Base-by-base conservation (phyloP, 1,140 invertebrate genomes). In the Maniola jurtina region DNA sequence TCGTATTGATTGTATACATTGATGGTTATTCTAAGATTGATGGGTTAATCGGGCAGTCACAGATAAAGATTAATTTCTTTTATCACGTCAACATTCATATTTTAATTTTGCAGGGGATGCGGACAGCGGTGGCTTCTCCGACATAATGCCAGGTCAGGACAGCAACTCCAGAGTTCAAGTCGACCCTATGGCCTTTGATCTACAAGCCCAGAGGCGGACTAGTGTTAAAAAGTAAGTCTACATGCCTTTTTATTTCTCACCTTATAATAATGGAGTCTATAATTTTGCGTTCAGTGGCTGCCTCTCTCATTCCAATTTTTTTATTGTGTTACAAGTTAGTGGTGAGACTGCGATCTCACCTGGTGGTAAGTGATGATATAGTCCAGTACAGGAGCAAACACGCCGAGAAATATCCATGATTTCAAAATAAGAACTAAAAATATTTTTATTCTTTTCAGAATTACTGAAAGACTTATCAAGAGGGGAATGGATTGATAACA, bases 71-170 rank as follows among this genome's bases (percentile, higher is more conserved):
- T 25, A 25, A 25, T 25, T 25, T 25, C 1, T 25, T 25, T 25
- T 25, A 4, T 25, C 25, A 25, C 25, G 25, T 25, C 25, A 25
- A 2, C 25, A 25, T 25, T 25, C 25, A 25, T 25, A 25, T 25
- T 25, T 25, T 36, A 1, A 57, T 60, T 66, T 75, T 52, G 54
- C 57, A 82, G 75, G 65, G 42, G 69, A 59, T 50, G 48, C 58
- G 47, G 76, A 86, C 11, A 83, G 80, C 50, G 83, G 80, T 0
- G 82, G 75, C 0, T 61, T 80, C 0, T 87, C 85, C 10, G 86
- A 88, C 34, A 65, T 86, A 4, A 71, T 89, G 71, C 83, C 86
- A 6, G 86, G 80, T 0, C 36, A 83, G 6, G 84, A 88, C 36
- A 89, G 85, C 64, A 77, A 88, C 42, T 89, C 85, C 0, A 64